These are phyloP conservation scores for Tanytarsus gracilentus DNA, from an alignment of 2,888 invertebrate species.

Conservation along the genomic window DNA sequence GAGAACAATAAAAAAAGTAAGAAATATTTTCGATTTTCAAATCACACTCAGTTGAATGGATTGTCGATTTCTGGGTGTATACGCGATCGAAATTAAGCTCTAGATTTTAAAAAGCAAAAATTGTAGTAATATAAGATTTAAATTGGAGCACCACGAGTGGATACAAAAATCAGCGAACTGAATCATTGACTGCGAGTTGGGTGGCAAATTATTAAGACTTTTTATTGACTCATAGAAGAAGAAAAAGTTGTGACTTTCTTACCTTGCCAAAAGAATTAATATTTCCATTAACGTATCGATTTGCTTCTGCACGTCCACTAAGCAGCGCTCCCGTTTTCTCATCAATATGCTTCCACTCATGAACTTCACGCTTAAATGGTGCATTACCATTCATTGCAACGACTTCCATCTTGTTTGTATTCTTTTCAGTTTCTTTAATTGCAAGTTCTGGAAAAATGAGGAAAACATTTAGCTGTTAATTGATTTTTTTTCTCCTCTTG, in stretches of 20 bases:
- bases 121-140: no score
- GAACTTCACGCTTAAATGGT: conserved; percentile 44
- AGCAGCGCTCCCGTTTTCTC: conserved; percentile 43
- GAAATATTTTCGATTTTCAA: no score
- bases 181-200: no score
- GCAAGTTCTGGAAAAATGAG: background rate
- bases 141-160: no score
- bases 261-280: conserved; percentile 44
- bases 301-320: conserved; percentile 44
- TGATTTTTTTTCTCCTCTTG: background rate
- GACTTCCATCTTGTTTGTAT: conserved; percentile 34
- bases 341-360: conserved; percentile 45
- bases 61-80: no score
- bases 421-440: background rate
- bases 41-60: no score
- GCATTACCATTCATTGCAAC: conserved; percentile 35
- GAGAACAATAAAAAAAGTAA: no score
- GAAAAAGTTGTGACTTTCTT: conserved; percentile 32
- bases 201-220: no score
- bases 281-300: conserved; percentile 45
- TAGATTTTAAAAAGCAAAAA: no score
- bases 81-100: no score
- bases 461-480: background rate
- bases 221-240: no score
- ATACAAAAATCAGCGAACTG: no score